Base-by-base conservation (phyloP, 2,888 invertebrate species). In the Tridacna gigas region DNA sequence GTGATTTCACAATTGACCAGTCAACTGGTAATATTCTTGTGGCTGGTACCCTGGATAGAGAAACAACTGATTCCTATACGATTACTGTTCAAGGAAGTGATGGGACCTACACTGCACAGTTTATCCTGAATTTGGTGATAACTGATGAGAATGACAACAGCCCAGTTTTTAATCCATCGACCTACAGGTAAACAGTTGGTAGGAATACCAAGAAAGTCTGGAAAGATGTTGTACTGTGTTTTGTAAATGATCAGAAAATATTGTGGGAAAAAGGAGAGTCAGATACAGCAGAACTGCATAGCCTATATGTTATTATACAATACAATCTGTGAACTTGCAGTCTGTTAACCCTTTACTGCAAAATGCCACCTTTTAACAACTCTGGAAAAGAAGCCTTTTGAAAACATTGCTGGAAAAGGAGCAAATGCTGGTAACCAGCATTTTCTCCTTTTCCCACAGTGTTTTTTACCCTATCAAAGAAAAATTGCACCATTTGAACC, bases 61-160 rank as follows among this genome's bases (percentile, higher is more conserved):
- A 92, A 79, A 88, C 82, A 11, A 67, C 60, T 9, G 22, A 76
- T 0, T 51, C 74, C 5, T 85, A 91, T 78, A 63, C 76, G 4
- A 80, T 92, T 9, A 61, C 85, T 18, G 89, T 92, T 11, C 65
- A 74, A n/a, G 93, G 91, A 12, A 82, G 79, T 12, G 93, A 92
- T 79, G 89, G 86, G 7, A 77, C 83, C 13, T 85, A 76, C 18
- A 47, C 83, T n/a, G 86, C 78, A 7, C 90, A 90, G 1, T 89
- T 91, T 11, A 90, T 88, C 5, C 89, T 94, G 18, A 80, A 65
- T 11, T 28, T 94, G 12, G 90, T 90, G 0, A 90, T 94, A 11
- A 86, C 86, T 1, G 94, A 94, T 77, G 90, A 89, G 25, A 94
- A 94, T 83, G 94, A 94, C 51, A 83, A 88, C 65, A 63, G 80